A percentile compares a stretch with the other conserved stretches of the same genome.
These are phyloP conservation scores for Microdon myrmicae DNA, from an alignment of 2,888 invertebrate genomes.

Conservation along the genomic window DNA sequence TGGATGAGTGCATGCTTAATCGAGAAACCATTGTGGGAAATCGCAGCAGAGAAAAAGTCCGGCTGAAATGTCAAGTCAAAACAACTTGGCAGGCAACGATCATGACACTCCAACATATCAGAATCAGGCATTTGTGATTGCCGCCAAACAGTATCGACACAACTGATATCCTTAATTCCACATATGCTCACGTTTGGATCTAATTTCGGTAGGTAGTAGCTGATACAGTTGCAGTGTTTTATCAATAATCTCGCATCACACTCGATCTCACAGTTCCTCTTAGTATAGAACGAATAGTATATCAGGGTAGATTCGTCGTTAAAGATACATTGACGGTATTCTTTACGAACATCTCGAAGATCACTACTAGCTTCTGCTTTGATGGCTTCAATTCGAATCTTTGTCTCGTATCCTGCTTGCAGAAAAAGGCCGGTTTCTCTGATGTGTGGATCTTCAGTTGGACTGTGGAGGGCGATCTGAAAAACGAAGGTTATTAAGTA, in stretches of 20 bases:
- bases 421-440: constrained; percentile 60
- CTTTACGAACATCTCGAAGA: constrained; percentile 53
- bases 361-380: constrained; percentile 57
- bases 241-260: constrained; percentile 78
- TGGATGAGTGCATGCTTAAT: constrained; percentile 45
- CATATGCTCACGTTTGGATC: constrained; percentile 75
- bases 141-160: constrained; percentile 59
- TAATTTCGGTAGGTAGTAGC: constrained; percentile 69
- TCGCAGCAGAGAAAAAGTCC: constrained; percentile 71
- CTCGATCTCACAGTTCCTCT: constrained; percentile 81
- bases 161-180: constrained; percentile 74
- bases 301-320: constrained; percentile 75
- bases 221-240: constrained; percentile 60
- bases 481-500: constrained; percentile 5
- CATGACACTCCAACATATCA: constrained; percentile 54
- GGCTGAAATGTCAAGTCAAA: constrained; percentile 76
- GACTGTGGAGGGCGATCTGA: constrained; percentile 59
- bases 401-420: constrained; percentile 59
- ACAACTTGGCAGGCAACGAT: constrained; percentile 76
- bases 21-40: constrained; percentile 62
- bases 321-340: constrained; percentile 75
- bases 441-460: constrained; percentile 61
- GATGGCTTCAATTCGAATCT: constrained; percentile 59
- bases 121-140: constrained; percentile 26
- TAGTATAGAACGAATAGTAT: constrained; percentile 77